Evolutionary conservation across 1,140 invertebrate species (phyloP), one percentile per base, ranked within the genome.

Genomic region (Proales similis): DNA sequence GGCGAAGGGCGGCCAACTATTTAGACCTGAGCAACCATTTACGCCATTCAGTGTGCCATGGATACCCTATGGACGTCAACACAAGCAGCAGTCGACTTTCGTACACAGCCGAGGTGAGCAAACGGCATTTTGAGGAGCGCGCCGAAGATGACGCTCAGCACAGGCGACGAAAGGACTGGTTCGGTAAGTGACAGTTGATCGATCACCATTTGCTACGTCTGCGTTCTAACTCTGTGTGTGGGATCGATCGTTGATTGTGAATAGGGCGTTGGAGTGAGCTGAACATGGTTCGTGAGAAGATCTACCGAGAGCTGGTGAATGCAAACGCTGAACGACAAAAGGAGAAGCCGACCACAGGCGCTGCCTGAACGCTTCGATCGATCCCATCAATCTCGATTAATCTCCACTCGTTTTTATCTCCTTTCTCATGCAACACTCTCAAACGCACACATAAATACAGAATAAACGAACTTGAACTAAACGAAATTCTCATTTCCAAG

Each of bases 1-100:
- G 32, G 36, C 39, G 45, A 7, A 42, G 17, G 26, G 45, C 32
- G 36, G 30, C 17, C 29, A 42, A 57, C 29, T 57, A 57, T 42
- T 57, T 42, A 29, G 51, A 57, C 26, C 12, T 57, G 26, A 42
- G 51, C 11, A 57, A 57, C 22, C 51, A 57, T 36, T 42, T 57
- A 26, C 29, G 51, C 29, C 51, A 57, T 57, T 22, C 51, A 24
- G 20, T 57, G 27, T 26, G 26, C 12, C 51, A 57, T 24, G 51
- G 51, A 3, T 57, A 42, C 19, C 51, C 51, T 1, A 57, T 42
- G 14, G 22, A 42, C 45, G 39, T 42, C 29, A 39, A 57, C 17
- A 57, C 51, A 22, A 29, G 51, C n/a, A 36, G 30, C n/a, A 20
- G 29, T 29, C 36, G 45, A 26, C 17, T 14, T 42, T 24, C 45